Base-by-base conservation (phyloP, 2,113 vertebrate genomes). In the Equus przewalskii region DNA sequence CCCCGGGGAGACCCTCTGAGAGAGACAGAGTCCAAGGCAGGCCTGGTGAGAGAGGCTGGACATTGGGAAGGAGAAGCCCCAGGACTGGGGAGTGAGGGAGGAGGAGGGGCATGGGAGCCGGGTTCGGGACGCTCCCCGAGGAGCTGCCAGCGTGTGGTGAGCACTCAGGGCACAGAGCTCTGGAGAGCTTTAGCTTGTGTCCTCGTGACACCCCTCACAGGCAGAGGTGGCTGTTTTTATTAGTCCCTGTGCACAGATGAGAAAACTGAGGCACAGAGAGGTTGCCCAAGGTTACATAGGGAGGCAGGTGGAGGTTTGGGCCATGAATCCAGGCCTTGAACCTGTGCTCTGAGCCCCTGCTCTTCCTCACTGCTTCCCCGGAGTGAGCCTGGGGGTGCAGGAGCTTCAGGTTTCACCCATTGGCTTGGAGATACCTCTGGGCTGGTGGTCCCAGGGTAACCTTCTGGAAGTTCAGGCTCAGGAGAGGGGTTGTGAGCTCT, bases 171-270 rank as follows among this genome's bases (percentile, higher is more conserved):
- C 28, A 58, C 83, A 82, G n/a, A 51, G 73, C 60, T 64, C 16
- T 60, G 58, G 44, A 69, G 24, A 26, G 5, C 24, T 67, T 58
- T 36, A 14, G 13, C 24, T 18, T 6, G 0, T 28, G 22, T 16
- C 9, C 65, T 65, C n/a, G 30, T 0, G 5, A 1, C 16, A 2
- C 36, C 5, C 26, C 4, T 3, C 1, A n/a, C 69, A 30, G 65
- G 2, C 5, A 18, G 9, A 15, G 49, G 3, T 18, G 28, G 6
- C 33, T 54, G 9, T 22, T 67, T n/a, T n/a, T n/a, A 15, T 56
- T 22, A 28, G 5, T n/a, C 69, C 49, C 4, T 15, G 30, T 16
- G 56, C 82, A 91, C 64, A 30, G 58, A 28, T 65, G 73, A 30
- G 78, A 62, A 36, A 30, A 18, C n/a, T 36, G 81, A 82, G 81